These are phyloP conservation scores for Phaenicophaeus curvirostris DNA, from an alignment of 2,797 vertebrate species.

Conservation along the genomic window DNA sequence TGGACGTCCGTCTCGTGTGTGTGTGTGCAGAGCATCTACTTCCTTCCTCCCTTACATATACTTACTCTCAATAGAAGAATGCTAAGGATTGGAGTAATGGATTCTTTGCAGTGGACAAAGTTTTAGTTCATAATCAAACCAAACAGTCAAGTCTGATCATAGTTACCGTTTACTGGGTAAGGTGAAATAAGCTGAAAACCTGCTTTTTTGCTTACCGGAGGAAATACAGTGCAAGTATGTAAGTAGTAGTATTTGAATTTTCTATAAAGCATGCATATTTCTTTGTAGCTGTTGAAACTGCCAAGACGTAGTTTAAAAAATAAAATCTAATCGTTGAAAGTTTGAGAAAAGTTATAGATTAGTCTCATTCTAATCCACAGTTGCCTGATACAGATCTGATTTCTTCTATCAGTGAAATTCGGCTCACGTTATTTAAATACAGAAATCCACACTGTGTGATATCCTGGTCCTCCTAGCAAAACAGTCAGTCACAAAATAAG, in stretches of 20 bases:
- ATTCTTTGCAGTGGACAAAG: not conserved
- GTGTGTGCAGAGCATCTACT: not conserved
- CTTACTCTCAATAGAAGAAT: not conserved
- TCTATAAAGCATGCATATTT: accelerated
- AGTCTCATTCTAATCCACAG: not conserved
- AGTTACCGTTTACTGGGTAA: not conserved
- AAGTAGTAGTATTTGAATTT: not conserved
- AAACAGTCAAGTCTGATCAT: not conserved
- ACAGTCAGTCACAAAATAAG: not conserved
- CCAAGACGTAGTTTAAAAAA: not conserved
- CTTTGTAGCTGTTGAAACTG: not conserved
- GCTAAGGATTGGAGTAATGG: accelerated
- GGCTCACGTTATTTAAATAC: not conserved
- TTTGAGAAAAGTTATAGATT: not conserved
- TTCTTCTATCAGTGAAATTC: not conserved
- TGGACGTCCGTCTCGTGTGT: not conserved
- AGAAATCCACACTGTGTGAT: not conserved
- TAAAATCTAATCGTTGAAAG: not conserved
- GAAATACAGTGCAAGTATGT: not conserved
- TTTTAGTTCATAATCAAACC: not conserved
- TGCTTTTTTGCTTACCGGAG: not conserved
- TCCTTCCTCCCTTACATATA: not conserved
- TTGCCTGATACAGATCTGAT: not conserved
- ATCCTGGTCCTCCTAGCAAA: not conserved
- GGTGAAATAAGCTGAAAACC: not conserved